Percentiles rank a stretch among this genome's conserved stretches.
Evolutionary conservation across 2,113 vertebrate species (phyloP).

Genomic region (Bambusicola thoracicus): DNA sequence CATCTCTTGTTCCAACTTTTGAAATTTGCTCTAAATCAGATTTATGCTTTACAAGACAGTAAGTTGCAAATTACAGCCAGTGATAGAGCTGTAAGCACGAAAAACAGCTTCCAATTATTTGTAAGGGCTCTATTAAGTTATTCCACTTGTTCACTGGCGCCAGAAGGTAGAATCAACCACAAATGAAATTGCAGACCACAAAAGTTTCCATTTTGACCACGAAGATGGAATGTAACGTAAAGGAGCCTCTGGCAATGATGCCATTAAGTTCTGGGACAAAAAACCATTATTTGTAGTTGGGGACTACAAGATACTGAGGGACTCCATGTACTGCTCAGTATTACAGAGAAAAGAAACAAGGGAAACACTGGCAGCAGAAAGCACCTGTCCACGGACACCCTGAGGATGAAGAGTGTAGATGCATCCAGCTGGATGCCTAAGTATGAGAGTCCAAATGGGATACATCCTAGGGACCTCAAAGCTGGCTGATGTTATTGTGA

Average conservation of each 20-base stretch:
- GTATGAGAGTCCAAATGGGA: neutral
- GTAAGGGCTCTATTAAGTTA: neutral
- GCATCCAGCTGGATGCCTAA: neutral
- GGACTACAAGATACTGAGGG: neutral
- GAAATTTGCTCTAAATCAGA: neutral
- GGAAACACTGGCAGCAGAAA: neutral
- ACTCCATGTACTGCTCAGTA: neutral
- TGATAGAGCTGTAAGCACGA: neutral
- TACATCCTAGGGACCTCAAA: neutral
- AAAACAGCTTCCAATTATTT: neutral
- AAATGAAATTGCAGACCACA: neutral
- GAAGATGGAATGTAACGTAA: neutral
- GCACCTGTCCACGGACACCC: neutral
- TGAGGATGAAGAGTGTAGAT: neutral
- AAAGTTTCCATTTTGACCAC: neutral
- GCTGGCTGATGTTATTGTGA: neutral
- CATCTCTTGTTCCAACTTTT: neutral
- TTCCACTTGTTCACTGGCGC: neutral
- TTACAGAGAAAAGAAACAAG: neutral
- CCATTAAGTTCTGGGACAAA: neutral
- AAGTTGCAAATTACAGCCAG: neutral
- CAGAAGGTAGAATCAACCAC: neutral
- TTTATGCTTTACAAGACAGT: neutral
- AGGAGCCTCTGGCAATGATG: neutral
- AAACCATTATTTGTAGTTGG: neutral